Evolutionary conservation across 2,888 invertebrate genomes (phyloP).

Genomic region (Eumacrocentrus americanus): DNA sequence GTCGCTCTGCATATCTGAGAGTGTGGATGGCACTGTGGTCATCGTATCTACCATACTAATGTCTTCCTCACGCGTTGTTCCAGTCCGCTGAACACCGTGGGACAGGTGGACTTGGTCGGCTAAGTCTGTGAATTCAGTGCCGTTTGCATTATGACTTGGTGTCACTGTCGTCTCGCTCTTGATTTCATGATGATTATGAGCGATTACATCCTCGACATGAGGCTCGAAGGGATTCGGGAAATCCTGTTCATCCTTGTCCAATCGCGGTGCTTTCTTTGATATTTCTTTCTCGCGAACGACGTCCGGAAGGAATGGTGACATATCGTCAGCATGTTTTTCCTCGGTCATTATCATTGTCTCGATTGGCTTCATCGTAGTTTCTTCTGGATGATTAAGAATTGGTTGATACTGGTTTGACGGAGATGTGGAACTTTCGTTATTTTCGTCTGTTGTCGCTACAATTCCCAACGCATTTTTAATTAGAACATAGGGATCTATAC

Average conservation of each 20-base stretch:
- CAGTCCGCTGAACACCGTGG: conserved; percentile 24
- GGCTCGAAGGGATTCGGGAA: conserved; percentile 63
- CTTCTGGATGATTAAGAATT: conserved; percentile 35
- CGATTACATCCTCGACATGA: conserved; percentile 50
- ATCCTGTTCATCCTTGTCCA: conserved; percentile 64
- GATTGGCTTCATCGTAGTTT: conserved; percentile 33
- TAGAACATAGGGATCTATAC: conserved; percentile 28
- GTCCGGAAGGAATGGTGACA: conserved; percentile 74
- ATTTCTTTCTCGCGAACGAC: conserved; percentile 63
- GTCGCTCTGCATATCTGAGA: conserved; percentile 16
- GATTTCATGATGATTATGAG: conserved; percentile 25
- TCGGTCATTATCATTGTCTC: conserved; percentile 37
- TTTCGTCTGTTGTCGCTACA: not conserved
- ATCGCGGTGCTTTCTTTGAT: conserved; percentile 59
- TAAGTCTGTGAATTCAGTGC: conserved; percentile 31
- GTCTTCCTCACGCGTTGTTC: conserved; percentile 28
- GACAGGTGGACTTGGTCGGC: conserved; percentile 32
- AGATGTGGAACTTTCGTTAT: conserved; percentile 11
- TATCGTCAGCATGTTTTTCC: conserved; percentile 63
- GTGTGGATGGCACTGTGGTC: conserved; percentile 29
- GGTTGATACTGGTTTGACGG: conserved; percentile 27
- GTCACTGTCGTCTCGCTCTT: conserved; percentile 25
- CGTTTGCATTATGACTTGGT: conserved; percentile 25
- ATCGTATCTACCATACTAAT: conserved; percentile 29
- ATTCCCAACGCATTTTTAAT: conserved; percentile 14